Percentiles rank a stretch among this genome's conserved stretches.
These are phyloP conservation scores for Ochropacha duplaris DNA, from an alignment of 2,888 invertebrate genomes.

Conservation along the genomic window DNA sequence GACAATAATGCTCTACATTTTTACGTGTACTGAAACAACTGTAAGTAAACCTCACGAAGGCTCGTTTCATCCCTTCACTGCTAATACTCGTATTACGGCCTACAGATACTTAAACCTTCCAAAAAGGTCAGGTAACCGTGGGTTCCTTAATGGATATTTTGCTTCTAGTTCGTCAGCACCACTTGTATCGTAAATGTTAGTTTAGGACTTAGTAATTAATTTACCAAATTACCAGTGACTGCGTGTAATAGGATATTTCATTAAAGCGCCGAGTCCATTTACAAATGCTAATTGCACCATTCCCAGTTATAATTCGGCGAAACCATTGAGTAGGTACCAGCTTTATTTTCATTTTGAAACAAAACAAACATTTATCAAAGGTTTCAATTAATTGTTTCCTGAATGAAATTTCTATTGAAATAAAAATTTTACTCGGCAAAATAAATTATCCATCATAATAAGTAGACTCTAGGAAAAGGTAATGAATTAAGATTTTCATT, in stretches of 20 bases:
- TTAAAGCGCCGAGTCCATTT: slow-evolving; percentile 15
- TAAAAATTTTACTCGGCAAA: background rate
- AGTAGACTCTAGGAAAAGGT: too few species aligned
- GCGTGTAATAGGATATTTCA: slow-evolving; percentile 19
- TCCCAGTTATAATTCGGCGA: background rate
- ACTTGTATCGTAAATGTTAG: slow-evolving; percentile 16
- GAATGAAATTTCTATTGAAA: background rate
- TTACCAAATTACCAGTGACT: slow-evolving; percentile 24
- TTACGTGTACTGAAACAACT: background rate
- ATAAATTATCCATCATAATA: too few species aligned
- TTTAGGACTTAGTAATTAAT: slow-evolving; percentile 30
- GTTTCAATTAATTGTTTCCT: background rate
- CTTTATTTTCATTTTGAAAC: slow-evolving; percentile 1
- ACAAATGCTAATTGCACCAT: slow-evolving; percentile 11
- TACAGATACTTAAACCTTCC: slow-evolving; percentile 16
- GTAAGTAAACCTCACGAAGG: background rate
- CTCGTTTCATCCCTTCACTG: background rate
- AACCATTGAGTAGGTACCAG: background rate
- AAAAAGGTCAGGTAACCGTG: slow-evolving; percentile 24
- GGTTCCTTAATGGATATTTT: slow-evolving; percentile 8
- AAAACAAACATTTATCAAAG: slow-evolving; percentile 7
- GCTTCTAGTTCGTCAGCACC: slow-evolving; percentile 22
- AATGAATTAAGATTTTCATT: too few species aligned
- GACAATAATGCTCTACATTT: background rate
- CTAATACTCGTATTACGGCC: slow-evolving; percentile 9